A percentile compares a stretch with the other conserved stretches of the same genome.
These are phyloP conservation scores for Ranitomeya variabilis DNA, from an alignment of 2,113 vertebrate species.

Conservation along the genomic window DNA sequence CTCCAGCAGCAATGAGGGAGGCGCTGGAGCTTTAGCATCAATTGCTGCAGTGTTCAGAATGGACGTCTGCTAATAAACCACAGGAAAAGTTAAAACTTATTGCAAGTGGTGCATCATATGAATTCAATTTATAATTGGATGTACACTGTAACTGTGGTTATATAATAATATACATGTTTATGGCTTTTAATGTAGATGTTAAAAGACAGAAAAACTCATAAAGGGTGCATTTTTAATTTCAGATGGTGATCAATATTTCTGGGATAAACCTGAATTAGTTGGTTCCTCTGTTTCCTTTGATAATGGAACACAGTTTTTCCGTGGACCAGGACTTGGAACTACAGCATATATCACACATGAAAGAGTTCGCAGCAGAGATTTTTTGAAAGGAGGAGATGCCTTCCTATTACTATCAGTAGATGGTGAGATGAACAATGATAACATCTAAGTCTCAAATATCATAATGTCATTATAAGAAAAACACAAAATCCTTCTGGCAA, in stretches of 20 bases:
- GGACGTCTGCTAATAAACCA: too few species aligned
- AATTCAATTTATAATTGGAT: too few species aligned
- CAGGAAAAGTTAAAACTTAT: too few species aligned
- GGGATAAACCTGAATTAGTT: slow-evolving; percentile 83
- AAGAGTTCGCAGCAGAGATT: slow-evolving; percentile 78
- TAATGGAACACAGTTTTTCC: slow-evolving; percentile 78
- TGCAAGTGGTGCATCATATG: too few species aligned
- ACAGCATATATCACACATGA: slow-evolving; percentile 75
- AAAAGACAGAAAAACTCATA: not conserved
- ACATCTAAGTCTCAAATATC: not conserved
- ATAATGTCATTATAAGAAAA: too few species aligned
- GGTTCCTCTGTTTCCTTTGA: slow-evolving; percentile 67
- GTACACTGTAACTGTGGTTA: too few species aligned
- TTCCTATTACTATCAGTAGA: slow-evolving; percentile 82
- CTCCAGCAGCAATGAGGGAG: too few species aligned
- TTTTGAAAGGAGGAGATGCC: slow-evolving; percentile 79
- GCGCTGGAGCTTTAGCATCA: too few species aligned
- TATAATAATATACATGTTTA: too few species aligned
- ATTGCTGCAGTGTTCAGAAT: too few species aligned
- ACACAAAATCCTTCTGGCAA: too few species aligned
- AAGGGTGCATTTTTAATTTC: slow-evolving; percentile 55
- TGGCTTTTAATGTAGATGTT: not conserved
- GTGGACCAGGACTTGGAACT: slow-evolving; percentile 72
- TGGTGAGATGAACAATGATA: slow-evolving; percentile 69
- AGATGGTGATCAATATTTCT: slow-evolving; percentile 66